Percentiles rank a stretch among this genome's conserved stretches.
These are phyloP conservation scores for Chauna torquata DNA, from an alignment of 2,113 vertebrate species.

Conservation along the genomic window DNA sequence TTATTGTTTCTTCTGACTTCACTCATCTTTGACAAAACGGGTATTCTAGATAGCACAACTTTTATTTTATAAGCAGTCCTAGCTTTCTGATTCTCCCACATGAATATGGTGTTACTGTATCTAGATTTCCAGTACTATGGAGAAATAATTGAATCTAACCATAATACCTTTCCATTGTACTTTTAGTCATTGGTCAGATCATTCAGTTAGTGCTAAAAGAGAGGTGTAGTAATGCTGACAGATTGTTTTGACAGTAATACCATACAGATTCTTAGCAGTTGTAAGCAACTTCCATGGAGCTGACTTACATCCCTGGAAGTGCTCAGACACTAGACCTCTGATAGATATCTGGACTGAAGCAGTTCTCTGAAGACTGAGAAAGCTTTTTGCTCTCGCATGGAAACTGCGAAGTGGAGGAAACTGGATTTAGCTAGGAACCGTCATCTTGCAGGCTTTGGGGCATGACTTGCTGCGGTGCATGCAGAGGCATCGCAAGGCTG, in stretches of 20 bases:
- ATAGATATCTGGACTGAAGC: not conserved
- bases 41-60: not conserved
- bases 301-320: accelerated
- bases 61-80: not conserved
- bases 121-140: not conserved
- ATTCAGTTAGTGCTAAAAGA: not conserved
- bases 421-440: not conserved
- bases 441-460: not conserved
- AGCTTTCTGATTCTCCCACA: not conserved
- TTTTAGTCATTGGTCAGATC: not conserved
- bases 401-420: not conserved
- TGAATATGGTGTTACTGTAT: not conserved
- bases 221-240: not conserved
- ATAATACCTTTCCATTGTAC: not conserved
- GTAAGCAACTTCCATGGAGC: not conserved
- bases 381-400: not conserved
- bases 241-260: not conserved
- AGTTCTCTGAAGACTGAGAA: not conserved
- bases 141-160: not conserved
- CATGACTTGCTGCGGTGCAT: not conserved
- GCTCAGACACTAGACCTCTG: not conserved
- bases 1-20: not conserved
- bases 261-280: not conserved
- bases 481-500: not conserved
- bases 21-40: not conserved